phyloP scores from a whole-genome alignment of 2,888 invertebrate species.

The Tanypteryx hageni region DNA sequence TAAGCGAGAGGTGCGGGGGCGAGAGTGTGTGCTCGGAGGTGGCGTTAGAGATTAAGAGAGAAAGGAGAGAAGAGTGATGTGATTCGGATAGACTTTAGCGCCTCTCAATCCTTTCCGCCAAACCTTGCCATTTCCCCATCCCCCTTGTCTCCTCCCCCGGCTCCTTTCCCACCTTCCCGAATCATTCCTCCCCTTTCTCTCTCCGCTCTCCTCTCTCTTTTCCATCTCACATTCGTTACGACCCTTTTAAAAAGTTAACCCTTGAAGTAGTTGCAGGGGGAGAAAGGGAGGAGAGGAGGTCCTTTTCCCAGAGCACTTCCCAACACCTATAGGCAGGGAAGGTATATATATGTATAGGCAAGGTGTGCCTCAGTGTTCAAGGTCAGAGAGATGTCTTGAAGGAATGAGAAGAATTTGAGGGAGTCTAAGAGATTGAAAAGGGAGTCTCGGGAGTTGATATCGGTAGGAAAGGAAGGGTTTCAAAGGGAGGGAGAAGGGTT shows the following conservation, averaged over 20 bases:
- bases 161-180: no score
- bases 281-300: not conserved
- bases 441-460: not conserved
- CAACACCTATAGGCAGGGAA: not conserved
- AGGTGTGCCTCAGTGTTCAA: not conserved
- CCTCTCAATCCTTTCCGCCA: constrained; percentile 51
- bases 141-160: not conserved
- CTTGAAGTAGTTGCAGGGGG: not conserved
- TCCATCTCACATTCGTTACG: constrained; percentile 36
- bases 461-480: not conserved
- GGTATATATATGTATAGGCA: not conserved
- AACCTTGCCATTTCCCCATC: not conserved
- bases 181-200: no score
- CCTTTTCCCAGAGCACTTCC: not conserved
- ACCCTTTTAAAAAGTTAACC: constrained; percentile 31
- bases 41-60: constrained; percentile 2
- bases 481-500: not conserved
- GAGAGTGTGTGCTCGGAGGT: not conserved
- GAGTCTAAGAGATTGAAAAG: constrained; percentile 24
- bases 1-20: constrained; percentile 7
- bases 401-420: constrained; percentile 1
- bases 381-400: not conserved
- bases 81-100: constrained; percentile 29
- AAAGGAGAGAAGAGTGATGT: not conserved
- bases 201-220: no score